Base-by-base conservation (phyloP, 2,888 invertebrate genomes). In the Empis stercorea region DNA sequence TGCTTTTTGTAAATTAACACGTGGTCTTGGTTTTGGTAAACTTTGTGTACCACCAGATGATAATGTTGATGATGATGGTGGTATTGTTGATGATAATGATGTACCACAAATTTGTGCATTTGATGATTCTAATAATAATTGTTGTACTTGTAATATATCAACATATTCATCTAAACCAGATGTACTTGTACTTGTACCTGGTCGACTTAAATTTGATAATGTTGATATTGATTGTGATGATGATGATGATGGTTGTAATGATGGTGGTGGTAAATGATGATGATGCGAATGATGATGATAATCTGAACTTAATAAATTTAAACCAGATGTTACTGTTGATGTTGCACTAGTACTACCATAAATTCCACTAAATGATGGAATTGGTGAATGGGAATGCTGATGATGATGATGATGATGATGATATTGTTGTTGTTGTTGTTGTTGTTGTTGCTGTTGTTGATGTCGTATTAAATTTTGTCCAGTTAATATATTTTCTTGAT, bases 121-220 rank as follows among this genome's bases (percentile, higher is more conserved):
- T 11, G 69, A 63, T 14, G 66, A 64, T 55, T 78, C 78, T 65
- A 84, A 73, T 57, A 84, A 73, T 58, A 84, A 70, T 65, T 84
- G 79, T 61, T 84, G 84, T 66, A 86, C 86, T 66, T 86, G 86
- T 48, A 86, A 76, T 60, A 86, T 86, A 71, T 87, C 87, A 66
- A 87, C 85, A 71, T 84, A 87, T 71, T 87, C 87, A 71, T 82
- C 81, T 41, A 73, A 60, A 57, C 69, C 65, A 11, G 49, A 39
- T 43, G 48, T 45, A 30, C 45, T 42, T 9, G 43, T 46, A 30
- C 43, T 17, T 6, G 54, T 39, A 7, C 48, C 30, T 10, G 48
- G 38, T 4, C 45, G 47, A 16, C 36, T 41, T 14, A 39, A n/a
- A 16, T 17, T 15, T 27, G 46, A 43, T 30, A 40, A 39, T 30